Evolutionary conservation across 2,888 invertebrate genomes (phyloP).

Genomic region (Thereva unica): DNA sequence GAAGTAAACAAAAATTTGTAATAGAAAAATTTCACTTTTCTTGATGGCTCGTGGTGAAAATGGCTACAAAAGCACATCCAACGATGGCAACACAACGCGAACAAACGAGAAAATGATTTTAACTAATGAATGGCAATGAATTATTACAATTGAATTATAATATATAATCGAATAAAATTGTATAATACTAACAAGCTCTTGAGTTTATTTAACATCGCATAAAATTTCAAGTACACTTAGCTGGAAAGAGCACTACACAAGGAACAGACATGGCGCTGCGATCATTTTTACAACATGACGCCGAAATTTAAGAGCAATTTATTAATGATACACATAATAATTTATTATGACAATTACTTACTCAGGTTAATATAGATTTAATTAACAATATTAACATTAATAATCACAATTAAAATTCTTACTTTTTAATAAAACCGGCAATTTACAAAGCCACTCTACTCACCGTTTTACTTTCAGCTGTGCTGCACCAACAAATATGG

Average conservation of each 20-base stretch:
- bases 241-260: constrained; percentile 2
- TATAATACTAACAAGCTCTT: constrained; percentile 1
- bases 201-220: neutral
- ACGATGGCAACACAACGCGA: too few relatives aligned
- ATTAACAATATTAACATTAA: neutral
- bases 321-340: constrained; percentile 18
- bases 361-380: too few relatives aligned
- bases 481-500: constrained; percentile 28
- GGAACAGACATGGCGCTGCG: constrained; percentile 22
- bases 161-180: neutral
- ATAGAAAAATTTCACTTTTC: constrained; percentile 12
- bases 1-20: constrained; percentile 1
- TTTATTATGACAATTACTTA: constrained; percentile 30
- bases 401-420: neutral
- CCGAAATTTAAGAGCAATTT: constrained; percentile 19
- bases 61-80: neutral
- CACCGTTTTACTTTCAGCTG: constrained; percentile 29
- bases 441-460: constrained; percentile 14
- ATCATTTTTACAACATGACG: constrained; percentile 33
- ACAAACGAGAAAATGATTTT: too few relatives aligned
- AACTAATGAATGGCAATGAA: neutral
- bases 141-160: neutral
- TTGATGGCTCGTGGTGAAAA: neutral
- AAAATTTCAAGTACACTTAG: neutral
- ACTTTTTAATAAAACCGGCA: constrained; percentile 23